These are phyloP conservation scores for Acanthisitta chloris DNA, from an alignment of 2,113 vertebrate genomes.

Conservation along the genomic window DNA sequence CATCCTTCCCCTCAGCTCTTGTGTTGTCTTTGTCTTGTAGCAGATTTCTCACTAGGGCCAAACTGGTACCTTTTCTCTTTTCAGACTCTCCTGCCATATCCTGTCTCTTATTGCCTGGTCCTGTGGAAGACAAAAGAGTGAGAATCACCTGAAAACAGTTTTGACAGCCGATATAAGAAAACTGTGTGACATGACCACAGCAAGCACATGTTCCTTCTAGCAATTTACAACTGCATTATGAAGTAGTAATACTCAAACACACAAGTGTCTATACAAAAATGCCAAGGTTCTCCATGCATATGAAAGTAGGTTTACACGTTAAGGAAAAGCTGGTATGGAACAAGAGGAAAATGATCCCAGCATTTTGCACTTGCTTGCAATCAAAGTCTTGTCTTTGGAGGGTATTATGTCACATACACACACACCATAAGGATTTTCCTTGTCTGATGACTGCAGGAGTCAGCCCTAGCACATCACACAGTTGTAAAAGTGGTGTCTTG, in stretches of 20 bases:
- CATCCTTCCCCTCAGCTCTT: background rate
- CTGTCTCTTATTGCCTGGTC: background rate
- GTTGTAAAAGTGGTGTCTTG: background rate
- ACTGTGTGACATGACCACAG: background rate
- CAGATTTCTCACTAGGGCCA: background rate
- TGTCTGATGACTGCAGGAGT: background rate
- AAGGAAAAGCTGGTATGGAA: background rate
- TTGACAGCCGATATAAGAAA: background rate
- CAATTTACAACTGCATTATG: background rate
- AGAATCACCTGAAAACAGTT: background rate
- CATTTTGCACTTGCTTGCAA: background rate
- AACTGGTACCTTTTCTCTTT: background rate
- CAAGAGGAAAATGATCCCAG: background rate
- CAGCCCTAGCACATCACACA: background rate
- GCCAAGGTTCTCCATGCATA: background rate
- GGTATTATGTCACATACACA: background rate
- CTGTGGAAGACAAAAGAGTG: background rate
- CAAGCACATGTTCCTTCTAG: background rate
- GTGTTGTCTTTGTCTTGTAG: background rate
- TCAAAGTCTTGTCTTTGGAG: background rate
- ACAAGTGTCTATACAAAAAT: background rate
- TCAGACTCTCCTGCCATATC: background rate
- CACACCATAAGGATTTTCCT: background rate
- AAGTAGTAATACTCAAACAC: background rate
- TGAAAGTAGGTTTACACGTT: background rate